A percentile compares a stretch with the other conserved stretches of the same genome.
phyloP scores from a whole-genome alignment of 2,113 vertebrate species.

The Podocnemis expansa region DNA sequence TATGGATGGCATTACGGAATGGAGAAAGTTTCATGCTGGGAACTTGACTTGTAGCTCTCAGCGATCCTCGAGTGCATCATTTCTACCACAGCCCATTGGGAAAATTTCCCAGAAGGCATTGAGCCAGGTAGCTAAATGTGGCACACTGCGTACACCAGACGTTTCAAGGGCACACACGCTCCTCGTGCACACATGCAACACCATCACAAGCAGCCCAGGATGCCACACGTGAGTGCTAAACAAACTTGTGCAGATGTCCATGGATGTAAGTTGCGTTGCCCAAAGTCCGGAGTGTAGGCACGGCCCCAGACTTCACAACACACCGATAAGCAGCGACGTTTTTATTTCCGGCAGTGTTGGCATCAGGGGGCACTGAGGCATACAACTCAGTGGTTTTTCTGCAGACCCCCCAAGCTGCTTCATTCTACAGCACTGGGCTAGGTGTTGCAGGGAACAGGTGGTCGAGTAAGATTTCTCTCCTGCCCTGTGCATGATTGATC shows the following conservation, averaged over 20 bases:
- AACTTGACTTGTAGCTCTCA: neutral
- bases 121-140: neutral
- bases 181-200: neutral
- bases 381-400: neutral
- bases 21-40: neutral
- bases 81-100: neutral
- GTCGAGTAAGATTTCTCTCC: neutral
- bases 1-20: neutral
- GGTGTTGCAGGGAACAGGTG: neutral
- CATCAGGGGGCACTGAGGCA: neutral
- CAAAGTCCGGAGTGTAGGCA: neutral
- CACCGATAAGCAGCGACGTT: neutral
- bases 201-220: neutral
- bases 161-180: neutral
- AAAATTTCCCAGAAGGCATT: neutral
- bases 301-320: neutral
- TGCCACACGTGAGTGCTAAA: neutral
- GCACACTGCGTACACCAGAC: neutral
- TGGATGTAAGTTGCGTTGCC: neutral
- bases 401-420: neutral
- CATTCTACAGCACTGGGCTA: neutral
- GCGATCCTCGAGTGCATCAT: neutral
- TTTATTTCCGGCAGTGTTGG: neutral
- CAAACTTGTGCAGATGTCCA: neutral
- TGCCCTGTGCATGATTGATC: neutral